phyloP scores from a whole-genome alignment of 2,113 vertebrate genomes.

The Hypomesus transpacificus region DNA sequence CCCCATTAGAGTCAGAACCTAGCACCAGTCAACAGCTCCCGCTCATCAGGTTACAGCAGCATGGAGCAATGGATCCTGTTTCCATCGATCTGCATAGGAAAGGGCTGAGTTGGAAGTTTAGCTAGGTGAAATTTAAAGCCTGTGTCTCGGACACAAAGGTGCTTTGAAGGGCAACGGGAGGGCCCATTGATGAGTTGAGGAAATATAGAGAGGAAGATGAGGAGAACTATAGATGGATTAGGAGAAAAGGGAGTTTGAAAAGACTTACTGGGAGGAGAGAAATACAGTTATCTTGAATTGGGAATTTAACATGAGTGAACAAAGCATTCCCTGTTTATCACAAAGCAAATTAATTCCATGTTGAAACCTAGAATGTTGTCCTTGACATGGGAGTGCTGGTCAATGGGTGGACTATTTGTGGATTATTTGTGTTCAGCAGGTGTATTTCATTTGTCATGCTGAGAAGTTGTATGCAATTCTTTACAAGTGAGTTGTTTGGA shows the following conservation, averaged over 20 bases:
- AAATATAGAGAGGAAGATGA: slow-evolving; percentile 30
- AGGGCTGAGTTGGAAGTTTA: slow-evolving; percentile 65
- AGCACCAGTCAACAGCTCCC: slow-evolving; percentile 52
- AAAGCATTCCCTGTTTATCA: no score
- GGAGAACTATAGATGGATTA: background rate
- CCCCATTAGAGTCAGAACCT: slow-evolving; percentile 50
- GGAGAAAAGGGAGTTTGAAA: background rate
- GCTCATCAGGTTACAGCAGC: slow-evolving; percentile 62
- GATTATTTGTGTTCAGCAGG: background rate
- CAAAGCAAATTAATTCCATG: background rate
- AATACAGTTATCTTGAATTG: no score
- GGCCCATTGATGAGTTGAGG: slow-evolving; percentile 33
- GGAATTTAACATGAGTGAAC: no score
- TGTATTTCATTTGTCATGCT: background rate
- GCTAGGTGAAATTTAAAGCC: slow-evolving; percentile 72
- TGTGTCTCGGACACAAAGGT: slow-evolving; percentile 42
- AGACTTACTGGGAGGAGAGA: no score
- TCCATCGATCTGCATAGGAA: slow-evolving; percentile 74
- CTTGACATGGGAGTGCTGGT: background rate
- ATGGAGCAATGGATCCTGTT: slow-evolving; percentile 63
- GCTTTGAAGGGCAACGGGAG: slow-evolving; percentile 67
- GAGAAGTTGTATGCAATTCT: background rate
- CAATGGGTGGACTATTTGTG: background rate
- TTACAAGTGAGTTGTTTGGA: background rate
- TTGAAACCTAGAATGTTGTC: background rate